Base-by-base conservation (phyloP, 2,113 vertebrate genomes). In the Etheostoma cragini region DNA sequence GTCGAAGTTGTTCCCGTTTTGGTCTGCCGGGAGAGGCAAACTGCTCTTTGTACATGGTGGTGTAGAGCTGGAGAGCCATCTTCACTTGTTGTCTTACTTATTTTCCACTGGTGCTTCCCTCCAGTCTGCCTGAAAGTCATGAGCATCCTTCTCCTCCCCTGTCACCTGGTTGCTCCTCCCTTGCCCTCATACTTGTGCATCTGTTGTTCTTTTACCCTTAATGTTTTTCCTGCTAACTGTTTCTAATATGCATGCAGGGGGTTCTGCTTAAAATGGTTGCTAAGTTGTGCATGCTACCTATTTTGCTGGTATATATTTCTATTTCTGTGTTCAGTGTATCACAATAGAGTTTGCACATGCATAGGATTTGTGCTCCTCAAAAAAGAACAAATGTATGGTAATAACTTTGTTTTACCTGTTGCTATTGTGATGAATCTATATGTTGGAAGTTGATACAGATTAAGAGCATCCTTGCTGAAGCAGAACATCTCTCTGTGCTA, bases 21-120 rank as follows among this genome's bases (percentile, higher is more conserved):
- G 52, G 60, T 74, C 65, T 71, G n/a, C 88, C 80, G 0, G 91
- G 85, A 46, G 83, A 87, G 17, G 77, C 62, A 61, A 95, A 95
- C 76, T 95, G 94, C 69, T 94, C 92, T 17, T 89, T 89, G 79
- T 95, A 95, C 54, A 90, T 85, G 22, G 90, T 94, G 72, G 91
- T 38, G 70, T 93, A 92, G 63, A 93, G 79, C 82, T 92, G 92
- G 13, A 90, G 85, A 77, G 74, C 83, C 95, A 95, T 91, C 49
- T 63, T 88, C 61, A 22, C 65, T 35, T 8, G 6, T 19, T 16
- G 62, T 13, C 1, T 52, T n/a, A 17, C 53, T 66, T 63, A 56
- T 60, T 72, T 63, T 67, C 52, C 47, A 52, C 76, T 30, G 10
- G 10, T 42, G 82, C 70, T 83, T 74, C 10, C 13, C 67, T 80